Evolutionary conservation across 1,140 invertebrate genomes (phyloP), one percentile per base, ranked within the genome.

Genomic region (Theocolax elegans): DNA sequence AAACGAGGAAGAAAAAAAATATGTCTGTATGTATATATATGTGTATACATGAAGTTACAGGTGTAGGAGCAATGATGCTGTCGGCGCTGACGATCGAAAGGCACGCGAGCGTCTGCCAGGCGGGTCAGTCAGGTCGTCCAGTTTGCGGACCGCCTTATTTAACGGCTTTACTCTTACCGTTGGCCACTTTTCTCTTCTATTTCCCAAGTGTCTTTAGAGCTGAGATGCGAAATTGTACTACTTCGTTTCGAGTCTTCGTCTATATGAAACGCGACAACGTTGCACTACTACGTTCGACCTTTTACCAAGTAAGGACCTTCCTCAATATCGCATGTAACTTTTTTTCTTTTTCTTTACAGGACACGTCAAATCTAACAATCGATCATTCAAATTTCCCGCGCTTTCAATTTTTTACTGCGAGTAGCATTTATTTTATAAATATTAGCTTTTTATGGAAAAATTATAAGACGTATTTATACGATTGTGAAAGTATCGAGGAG

Each of bases 101-200:
- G 9, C 95, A 94, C 83, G 88, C 94, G 2, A 93, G 93, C 42
- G 93, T 95, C 1, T 95, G 93, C 77, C 91, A 93, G 82, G 91
- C 93, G 19, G 89, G 90, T 13, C 78, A 80, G 62, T 86, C 88
- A 85, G 80, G 90, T 72, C 79, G 91, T 74, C 86, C 90, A 87
- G 83, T 86, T 83, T 87, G 87, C 82, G 83, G 89, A 74, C 89
- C 88, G 44, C 89, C 85, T 48, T 85, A 88, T 29, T 78, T 90
- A 9, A 90, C 90, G 8, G 90, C 92, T 4, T 79, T 85, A 1
- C 78, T 90, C 27, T 89, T 92, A 70, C 88, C 90, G 0, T 67
- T 91, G 25, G 83, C 86, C 40, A 91, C 90, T 1, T 88, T 92
- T 72, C 75, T 92, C 21, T 77, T 91, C 27, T 91, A 92, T 79